Evolutionary conservation across 2,113 vertebrate genomes (phyloP), one percentile per base, ranked within the genome.

Genomic region (Peromyscus californicus): DNA sequence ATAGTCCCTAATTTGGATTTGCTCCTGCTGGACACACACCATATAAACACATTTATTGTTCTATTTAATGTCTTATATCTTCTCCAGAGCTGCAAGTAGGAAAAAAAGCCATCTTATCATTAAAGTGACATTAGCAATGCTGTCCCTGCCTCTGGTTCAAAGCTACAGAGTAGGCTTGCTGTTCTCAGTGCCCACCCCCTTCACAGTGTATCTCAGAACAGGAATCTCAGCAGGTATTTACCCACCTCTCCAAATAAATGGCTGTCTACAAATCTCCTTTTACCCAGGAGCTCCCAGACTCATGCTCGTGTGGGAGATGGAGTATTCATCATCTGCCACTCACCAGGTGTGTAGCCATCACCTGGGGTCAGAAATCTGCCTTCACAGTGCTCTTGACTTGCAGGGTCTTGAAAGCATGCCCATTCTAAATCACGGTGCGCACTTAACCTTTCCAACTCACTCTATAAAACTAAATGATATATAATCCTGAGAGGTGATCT

Each of bases 391-490:
- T 69, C 45, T 51, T 74, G 59, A 39, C 16, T 63, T 45, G 7
- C 33, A 10, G 48, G 61, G 79, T 94, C 94, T 63, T 39, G 22
- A 75, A 31, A 26, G 42, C 7, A 1, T 0, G 6, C 22, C 76
- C 5, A 24, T 31, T 59, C 67, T 74, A 89, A 93, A 93, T 36
- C 39, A 24, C 31, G 59, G 6, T 93, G 15, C 45, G 9, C 69
- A 39, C 67, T 86, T 84, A 90, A 48, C 67, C 90, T 96, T 96
- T 74, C 69, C 39, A 61, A 31, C 10, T 2, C 33, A 59, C 39
- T 51, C 93, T 33, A 69, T 74, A 92, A 94, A 75, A 79, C 45
- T 31, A 78, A 78, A 83, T 80, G 61, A 90, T 78, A 92, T 61
- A 59, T 3, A 36, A 59, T 45, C 59, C 70, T 76, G 54, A 72